phyloP scores from a whole-genome alignment of 2,113 vertebrate species.

The Osmerus eperlanus region DNA sequence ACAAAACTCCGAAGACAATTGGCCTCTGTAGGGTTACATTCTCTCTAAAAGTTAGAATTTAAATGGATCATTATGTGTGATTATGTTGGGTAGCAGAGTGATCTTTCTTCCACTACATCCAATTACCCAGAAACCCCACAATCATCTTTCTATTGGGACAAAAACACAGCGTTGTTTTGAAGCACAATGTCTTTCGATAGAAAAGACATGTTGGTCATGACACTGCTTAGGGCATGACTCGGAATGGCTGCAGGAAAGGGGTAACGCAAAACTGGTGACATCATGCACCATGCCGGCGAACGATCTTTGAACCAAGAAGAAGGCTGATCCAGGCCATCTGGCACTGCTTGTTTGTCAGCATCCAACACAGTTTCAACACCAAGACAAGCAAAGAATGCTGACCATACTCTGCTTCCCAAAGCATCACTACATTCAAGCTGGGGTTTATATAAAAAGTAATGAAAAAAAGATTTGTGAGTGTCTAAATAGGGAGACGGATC shows the following conservation, averaged over 20 bases:
- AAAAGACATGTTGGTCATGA: constrained; percentile 33
- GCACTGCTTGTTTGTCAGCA: not conserved
- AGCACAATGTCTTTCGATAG: constrained; percentile 30
- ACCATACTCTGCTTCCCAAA: too few relatives aligned
- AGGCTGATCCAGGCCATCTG: not conserved
- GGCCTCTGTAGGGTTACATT: not conserved
- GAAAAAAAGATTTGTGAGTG: too few relatives aligned
- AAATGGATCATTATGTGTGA: not conserved
- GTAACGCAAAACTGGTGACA: constrained; percentile 28
- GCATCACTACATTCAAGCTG: too few relatives aligned
- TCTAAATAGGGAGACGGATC: too few relatives aligned
- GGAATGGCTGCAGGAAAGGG: constrained; percentile 21
- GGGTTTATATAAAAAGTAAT: too few relatives aligned
- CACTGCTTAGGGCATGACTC: constrained; percentile 33
- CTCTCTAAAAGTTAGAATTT: constrained; percentile 1
- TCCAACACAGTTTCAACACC: not conserved
- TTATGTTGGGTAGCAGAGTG: too few relatives aligned
- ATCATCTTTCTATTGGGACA: constrained; percentile 26
- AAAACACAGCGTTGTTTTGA: not conserved
- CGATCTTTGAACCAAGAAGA: constrained; percentile 7
- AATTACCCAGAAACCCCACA: constrained; percentile 39
- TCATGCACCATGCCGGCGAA: constrained; percentile 58
- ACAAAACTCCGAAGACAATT: constrained; percentile 3
- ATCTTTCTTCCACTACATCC: constrained; percentile 6
- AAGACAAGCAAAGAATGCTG: not conserved